These are phyloP conservation scores for Stercorarius parasiticus DNA, from an alignment of 2,113 vertebrate genomes.

Conservation along the genomic window DNA sequence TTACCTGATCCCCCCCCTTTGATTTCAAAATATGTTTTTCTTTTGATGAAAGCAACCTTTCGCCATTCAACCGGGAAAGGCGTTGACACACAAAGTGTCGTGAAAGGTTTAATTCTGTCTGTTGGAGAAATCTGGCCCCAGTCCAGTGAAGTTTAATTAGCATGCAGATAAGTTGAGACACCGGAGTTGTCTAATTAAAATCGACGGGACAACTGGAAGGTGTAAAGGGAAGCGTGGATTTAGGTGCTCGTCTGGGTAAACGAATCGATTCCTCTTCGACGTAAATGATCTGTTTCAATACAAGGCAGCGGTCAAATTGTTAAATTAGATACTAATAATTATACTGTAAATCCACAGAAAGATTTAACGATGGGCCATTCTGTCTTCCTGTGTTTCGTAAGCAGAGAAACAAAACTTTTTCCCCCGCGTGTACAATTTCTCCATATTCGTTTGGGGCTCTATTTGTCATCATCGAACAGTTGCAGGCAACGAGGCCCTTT, in stretches of 20 bases:
- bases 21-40: background rate
- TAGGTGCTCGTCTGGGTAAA: background rate
- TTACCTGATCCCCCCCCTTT: too few relatives aligned
- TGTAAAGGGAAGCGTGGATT: background rate
- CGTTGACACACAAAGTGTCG: background rate
- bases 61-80: background rate
- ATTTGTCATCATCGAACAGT: background rate
- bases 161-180: background rate
- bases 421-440: accelerated
- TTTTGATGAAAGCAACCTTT: background rate
- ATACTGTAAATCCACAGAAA: background rate
- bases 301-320: background rate
- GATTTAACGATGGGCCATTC: background rate
- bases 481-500: background rate
- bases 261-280: background rate
- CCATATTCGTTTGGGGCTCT: background rate
- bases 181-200: background rate
- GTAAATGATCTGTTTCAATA: background rate
- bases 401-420: background rate
- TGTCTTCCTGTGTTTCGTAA: background rate
- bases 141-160: background rate
- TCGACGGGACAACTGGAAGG: background rate
- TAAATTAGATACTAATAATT: background rate
- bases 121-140: background rate
- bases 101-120: background rate